A percentile compares a stretch with the other conserved stretches of the same genome.
Evolutionary conservation across 2,888 invertebrate species (phyloP).

Genomic region (Balanococcus diminutus): DNA sequence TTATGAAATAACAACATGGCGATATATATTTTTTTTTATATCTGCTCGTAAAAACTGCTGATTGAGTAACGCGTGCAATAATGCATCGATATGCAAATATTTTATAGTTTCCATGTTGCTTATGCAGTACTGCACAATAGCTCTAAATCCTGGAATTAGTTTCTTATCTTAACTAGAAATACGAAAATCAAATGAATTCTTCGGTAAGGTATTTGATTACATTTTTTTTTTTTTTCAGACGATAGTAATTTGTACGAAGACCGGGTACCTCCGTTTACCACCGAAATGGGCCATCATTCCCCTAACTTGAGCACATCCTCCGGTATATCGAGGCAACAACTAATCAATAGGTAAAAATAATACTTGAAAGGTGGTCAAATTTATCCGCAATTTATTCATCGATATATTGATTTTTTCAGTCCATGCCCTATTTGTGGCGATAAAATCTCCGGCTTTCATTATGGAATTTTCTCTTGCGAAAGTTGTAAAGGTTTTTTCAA

Average conservation of each 20-base stretch:
- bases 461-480: slow-evolving; percentile 97
- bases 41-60: background rate
- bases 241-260: slow-evolving; percentile 59
- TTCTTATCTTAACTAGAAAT: no score
- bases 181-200: no score
- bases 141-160: no score
- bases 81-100: background rate
- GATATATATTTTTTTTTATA: background rate
- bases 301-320: slow-evolving; percentile 68
- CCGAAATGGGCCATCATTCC: slow-evolving; percentile 60
- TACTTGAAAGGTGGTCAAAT: background rate
- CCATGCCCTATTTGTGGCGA: slow-evolving; percentile 96
- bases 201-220: no score
- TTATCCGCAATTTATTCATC: slow-evolving; percentile 58
- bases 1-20: background rate
- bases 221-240: slow-evolving; percentile 51
- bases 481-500: slow-evolving; percentile 99
- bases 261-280: slow-evolving; percentile 59
- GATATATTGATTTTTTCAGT: no score
- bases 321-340: slow-evolving; percentile 85
- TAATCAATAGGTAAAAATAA: slow-evolving; percentile 72
- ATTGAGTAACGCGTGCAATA: background rate
- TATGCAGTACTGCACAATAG: no score
- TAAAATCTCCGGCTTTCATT: slow-evolving; percentile 95
- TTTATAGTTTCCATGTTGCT: background rate